Percentiles rank a stretch among this genome's conserved stretches.
Conservation (phyloP, 2,888 invertebrate species). For the Germaria angustata region DNA sequence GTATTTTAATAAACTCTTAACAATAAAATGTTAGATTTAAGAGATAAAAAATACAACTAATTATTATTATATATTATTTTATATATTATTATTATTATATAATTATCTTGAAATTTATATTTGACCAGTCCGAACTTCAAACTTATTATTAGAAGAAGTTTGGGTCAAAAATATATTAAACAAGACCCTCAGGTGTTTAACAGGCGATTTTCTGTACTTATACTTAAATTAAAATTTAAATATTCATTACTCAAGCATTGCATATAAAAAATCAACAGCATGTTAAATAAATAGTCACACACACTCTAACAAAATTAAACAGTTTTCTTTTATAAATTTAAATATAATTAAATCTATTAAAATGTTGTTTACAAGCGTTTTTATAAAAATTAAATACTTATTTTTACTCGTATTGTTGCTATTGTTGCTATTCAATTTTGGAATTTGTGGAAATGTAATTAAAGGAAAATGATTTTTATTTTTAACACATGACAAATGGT, state of each 20-base stretch:
- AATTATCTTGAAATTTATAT: no score
- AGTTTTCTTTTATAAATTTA: neutral
- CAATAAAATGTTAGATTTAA: no score
- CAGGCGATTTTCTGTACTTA: neutral
- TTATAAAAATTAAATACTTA: slow-evolving; percentile 3
- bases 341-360: slow-evolving; percentile 5
- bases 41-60: no score
- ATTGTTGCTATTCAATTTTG: neutral
- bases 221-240: neutral
- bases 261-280: slow-evolving; percentile 6
- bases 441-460: neutral
- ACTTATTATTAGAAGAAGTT: neutral
- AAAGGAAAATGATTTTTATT: neutral
- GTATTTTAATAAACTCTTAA: no score
- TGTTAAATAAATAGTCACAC: slow-evolving; percentile 16
- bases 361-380: neutral
- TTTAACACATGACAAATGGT: slow-evolving; percentile 37
- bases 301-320: neutral
- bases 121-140: no score
- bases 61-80: no score
- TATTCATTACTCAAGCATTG: neutral
- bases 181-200: neutral
- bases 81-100: no score
- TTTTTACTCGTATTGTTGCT: neutral
- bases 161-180: neutral